Base-by-base conservation (phyloP, 2,888 invertebrate species). In the Aquatica leii region DNA sequence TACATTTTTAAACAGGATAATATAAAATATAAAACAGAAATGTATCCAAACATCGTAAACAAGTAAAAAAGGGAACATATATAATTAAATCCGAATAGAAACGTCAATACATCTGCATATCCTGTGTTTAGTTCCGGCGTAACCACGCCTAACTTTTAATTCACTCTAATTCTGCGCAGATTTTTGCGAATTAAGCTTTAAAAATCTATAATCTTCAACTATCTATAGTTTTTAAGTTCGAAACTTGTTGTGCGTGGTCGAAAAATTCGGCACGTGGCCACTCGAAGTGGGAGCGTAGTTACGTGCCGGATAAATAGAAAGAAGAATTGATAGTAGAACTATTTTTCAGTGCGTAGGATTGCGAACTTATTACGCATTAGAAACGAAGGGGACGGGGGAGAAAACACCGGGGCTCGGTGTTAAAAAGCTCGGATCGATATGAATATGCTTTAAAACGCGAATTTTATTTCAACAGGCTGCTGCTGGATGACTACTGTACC, bases 391-490 rank as follows among this genome's bases (percentile, higher is more conserved):
- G 66, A 62, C 71, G 71, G 62, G 64, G 66, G 66, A 56, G 71
- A 72, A 67, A 73, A 69, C 74, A 71, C 73, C 71, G 74, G 78
- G 77, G 78, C 80, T 78, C 81, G 80, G 85, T 83, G 85, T 84
- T 85, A 85, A 86, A 85, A 86, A 85, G 80, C 84, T 82, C 79
- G 83, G 85, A 86, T 86, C 85, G 85, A 86, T 85, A 86, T 85
- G 85, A 85, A 86, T 85, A 85, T 85, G 85, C 85, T 86, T 85
- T 85, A 86, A 86, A 86, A 85, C 85, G 85, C 83, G 85, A 84
- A 85, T 86, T 86, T 86, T 86, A 85, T 86, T 85, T 85, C 84
- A 83, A 83, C 82, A 83, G 82, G 81, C 80, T 78, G 77, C 74
- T 71, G 73, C 67, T 66, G 69, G 76, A 65, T 66, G 66, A 66